Evolutionary conservation across 2,888 invertebrate genomes (phyloP), one percentile per base, ranked within the genome.

Genomic region (Cheilosia urbana): DNA sequence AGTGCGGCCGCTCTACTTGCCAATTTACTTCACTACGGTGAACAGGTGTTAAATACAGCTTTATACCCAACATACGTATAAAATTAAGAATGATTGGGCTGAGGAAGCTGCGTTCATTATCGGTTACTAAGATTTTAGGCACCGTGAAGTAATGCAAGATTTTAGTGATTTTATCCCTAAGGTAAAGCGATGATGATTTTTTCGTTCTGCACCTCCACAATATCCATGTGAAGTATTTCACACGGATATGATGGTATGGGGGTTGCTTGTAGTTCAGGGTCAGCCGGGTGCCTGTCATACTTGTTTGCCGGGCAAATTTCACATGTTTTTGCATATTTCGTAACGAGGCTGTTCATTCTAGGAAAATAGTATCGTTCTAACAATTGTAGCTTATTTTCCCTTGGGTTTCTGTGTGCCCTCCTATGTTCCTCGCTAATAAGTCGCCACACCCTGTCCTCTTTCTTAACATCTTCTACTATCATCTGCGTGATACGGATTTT

Each of bases 11-110:
- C 53, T 87, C 87, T 0, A 88, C 76, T 2, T 75, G 66, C 1
- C 87, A 81, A 24, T 88, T 88, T 5, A 83, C 87, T n/a, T 88
- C 87, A 19, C 87, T 88, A 5, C 71, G 51, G 7, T 88, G 78
- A 3, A 69, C 57, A 17, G 87, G 81, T 0, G 81, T 81, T 30
- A 65, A 53, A 9, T 81, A 87, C 0, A 87, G 17, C 49, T 85
- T 27, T 37, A 88, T 87, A 6, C 58, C 87, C 4, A 73, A n/a
- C 24, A 57, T 45, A 30, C 40, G 51, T 0, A 62, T 62, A 19
- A 72, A 62, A 19, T 72, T 72, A 17, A 11, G 42, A n/a, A 51
- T 7, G 24, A 65, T 66, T 13, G 62, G 51, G 19, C 53, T 47
- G 21, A 68, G 42, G n/a, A 69, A 21, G 15, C 55, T 69, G 42